Base-by-base conservation (phyloP, 2,888 invertebrate genomes). In the Drosophila tanythrix region DNA sequence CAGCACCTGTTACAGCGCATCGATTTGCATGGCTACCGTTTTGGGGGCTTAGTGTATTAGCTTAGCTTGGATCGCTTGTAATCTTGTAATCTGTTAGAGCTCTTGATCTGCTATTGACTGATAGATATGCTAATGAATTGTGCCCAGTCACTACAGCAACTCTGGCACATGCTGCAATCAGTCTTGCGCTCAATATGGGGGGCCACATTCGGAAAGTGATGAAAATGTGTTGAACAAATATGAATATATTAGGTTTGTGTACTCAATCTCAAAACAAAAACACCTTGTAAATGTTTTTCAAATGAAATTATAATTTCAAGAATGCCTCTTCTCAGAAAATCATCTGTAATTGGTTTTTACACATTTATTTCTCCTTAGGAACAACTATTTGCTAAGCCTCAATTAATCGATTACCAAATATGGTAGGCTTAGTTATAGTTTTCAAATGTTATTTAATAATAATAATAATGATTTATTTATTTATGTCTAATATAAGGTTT, bases 1-100 rank as follows among this genome's bases (percentile, higher is more conserved):
- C 81, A 79, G 87, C 85, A 86, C 90, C 90, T 88, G 84, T 76
- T 81, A 53, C 70, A 81, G 71, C 40, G 66, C 82, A 67, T 74
- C 79, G 82, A 81, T 79, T 81, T 81, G 79, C 82, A 81, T 79
- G 82, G 79, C 79, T 78, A 79, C 79, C 79, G 79, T 81, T 81
- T 66, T 53, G 57, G 52, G 60, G 50, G 46, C 48, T 71, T 59
- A 18, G 53, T 53, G 33, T 33, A 53, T 33, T 53, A 35, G n/a
- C 56, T 56, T 36, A 27, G 55, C 55, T 55, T 59, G 55, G 75
- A 70, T 80, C 25, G 57, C 62, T 61, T 38, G 55, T 64, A 67
- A 80, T 67, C 77, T 68, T 71, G 77, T 81, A 15, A 70, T 75
- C 59, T 31, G 48, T 29, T 36, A 40, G 38, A 27, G 62, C 43